Evolutionary conservation across 2,797 vertebrate species (phyloP).

Genomic region (Etheostoma nigrum): DNA sequence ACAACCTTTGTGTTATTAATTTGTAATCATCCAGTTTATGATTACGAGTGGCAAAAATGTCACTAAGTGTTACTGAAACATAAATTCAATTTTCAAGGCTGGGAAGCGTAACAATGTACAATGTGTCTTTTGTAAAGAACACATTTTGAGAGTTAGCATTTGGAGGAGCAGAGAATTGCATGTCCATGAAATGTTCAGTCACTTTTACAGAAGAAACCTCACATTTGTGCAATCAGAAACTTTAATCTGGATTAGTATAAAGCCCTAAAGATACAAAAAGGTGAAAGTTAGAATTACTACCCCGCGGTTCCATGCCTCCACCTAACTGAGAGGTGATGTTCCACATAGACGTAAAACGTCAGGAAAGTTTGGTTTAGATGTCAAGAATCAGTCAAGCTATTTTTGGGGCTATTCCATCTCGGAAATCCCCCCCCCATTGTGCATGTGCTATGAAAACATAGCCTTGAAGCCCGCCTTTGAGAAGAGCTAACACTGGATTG

Average conservation of each 20-base stretch:
- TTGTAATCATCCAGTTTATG: constrained; percentile 33
- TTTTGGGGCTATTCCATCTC: constrained; percentile 19
- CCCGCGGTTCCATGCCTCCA: no score
- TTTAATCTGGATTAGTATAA: neutral
- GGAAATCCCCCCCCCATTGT: constrained; percentile 20
- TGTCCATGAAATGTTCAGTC: constrained; percentile 15
- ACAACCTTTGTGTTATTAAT: constrained; percentile 29
- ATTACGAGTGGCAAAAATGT: constrained; percentile 34
- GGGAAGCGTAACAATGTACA: constrained; percentile 14
- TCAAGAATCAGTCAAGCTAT: constrained; percentile 49
- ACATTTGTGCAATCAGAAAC: constrained; percentile 6
- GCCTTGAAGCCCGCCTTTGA: constrained; percentile 51
- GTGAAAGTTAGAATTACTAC: neutral
- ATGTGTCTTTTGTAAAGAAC: constrained; percentile 8
- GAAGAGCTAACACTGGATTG: constrained; percentile 13
- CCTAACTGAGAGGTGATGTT: no score
- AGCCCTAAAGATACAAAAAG: constrained; percentile 8
- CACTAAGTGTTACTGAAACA: constrained; percentile 38
- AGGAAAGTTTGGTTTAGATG: constrained; percentile 31
- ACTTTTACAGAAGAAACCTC: neutral
- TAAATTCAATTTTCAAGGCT: constrained; percentile 40
- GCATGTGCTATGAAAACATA: constrained; percentile 32
- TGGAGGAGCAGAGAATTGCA: neutral
- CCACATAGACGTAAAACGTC: constrained; percentile 17
- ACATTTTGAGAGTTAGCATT: neutral